phyloP scores from a whole-genome alignment of 2,797 vertebrate species.

The Clarias platycephalus region DNA sequence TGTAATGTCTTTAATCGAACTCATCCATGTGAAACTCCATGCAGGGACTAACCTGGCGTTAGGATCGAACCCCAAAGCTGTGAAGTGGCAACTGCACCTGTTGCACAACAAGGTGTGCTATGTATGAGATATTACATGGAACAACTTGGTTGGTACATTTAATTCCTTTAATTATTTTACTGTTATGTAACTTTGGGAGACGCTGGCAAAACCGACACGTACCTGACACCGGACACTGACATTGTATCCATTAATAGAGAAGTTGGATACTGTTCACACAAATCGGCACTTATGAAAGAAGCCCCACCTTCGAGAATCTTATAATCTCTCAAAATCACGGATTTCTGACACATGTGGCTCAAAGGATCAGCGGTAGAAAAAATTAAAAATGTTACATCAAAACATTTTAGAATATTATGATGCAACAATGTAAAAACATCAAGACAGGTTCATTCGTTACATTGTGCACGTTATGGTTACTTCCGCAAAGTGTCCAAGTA shows the following conservation, averaged over 20 bases:
- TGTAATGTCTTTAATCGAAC: too few species aligned
- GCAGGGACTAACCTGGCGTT: background rate
- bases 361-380: background rate
- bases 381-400: background rate
- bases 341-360: background rate
- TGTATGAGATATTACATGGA: too few species aligned
- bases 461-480: background rate
- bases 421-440: background rate
- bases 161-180: too few species aligned
- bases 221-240: too few species aligned
- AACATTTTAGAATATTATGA: background rate
- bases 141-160: too few species aligned
- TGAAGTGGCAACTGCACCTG: background rate
- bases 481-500: background rate
- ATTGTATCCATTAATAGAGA: background rate
- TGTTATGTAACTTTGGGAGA: too few species aligned
- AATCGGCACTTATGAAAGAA: too few species aligned
- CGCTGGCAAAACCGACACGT: too few species aligned
- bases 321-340: background rate
- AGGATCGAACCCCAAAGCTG: too few species aligned
- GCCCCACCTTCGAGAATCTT: background rate
- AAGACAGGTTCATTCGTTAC: background rate
- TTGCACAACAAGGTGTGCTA: background rate
- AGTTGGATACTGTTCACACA: background rate
- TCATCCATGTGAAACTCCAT: background rate